These are phyloP conservation scores for Biston stratarius DNA, from an alignment of 2,888 invertebrate species.

Conservation along the genomic window DNA sequence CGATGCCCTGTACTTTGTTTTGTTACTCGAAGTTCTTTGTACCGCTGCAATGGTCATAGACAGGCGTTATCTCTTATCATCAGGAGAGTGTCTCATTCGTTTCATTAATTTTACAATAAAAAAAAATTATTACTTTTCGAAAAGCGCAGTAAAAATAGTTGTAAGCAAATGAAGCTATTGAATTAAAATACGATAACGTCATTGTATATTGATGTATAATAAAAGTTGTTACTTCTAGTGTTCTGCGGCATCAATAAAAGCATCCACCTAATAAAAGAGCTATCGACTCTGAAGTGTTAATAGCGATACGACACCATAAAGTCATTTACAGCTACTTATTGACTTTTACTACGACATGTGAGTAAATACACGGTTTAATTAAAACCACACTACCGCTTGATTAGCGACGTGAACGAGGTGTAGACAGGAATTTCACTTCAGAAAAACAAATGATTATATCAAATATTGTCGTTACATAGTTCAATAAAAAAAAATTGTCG, in stretches of 20 bases:
- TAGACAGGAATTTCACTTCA: neutral
- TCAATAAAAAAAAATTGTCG: no score
- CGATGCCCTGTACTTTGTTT: no score
- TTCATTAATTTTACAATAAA: no score
- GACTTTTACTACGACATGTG: constrained; percentile 17
- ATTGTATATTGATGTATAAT: neutral
- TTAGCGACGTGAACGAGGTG: constrained; percentile 6
- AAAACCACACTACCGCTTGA: constrained; percentile 8
- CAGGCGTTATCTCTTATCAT: no score
- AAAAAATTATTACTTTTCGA: no score
- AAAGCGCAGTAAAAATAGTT: no score
- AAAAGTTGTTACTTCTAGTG: constrained; percentile 9
- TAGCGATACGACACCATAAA: constrained; percentile 29
- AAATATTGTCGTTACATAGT: no score
- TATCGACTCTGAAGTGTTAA: constrained; percentile 26
- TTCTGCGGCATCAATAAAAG: constrained; percentile 13
- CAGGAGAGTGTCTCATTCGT: no score
- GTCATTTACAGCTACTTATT: constrained; percentile 26
- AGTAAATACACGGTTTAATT: constrained; percentile 9
- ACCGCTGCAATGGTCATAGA: no score
- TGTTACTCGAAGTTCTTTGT: no score
- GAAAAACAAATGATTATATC: constrained; percentile 3
- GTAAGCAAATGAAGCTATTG: neutral
- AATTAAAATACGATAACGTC: neutral
- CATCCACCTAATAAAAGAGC: constrained; percentile 19